These are phyloP conservation scores for Ecliptopera silaceata DNA, from an alignment of 2,888 invertebrate genomes.

Conservation along the genomic window DNA sequence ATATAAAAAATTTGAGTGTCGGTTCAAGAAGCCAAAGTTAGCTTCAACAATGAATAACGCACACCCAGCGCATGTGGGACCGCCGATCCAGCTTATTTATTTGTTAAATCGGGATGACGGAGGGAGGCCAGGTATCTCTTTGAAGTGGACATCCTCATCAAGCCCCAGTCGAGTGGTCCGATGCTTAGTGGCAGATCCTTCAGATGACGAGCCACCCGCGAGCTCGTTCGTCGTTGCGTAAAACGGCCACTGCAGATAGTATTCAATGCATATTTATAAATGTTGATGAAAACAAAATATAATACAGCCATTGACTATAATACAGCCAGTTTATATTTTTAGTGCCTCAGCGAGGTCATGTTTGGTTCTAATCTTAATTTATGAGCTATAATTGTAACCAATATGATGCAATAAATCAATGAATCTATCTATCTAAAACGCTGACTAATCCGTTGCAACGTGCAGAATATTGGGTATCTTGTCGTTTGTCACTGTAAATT, in stretches of 20 bases:
- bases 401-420: too few species aligned
- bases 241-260: neutral
- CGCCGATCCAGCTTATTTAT: conserved; percentile 55
- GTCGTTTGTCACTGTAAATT: too few species aligned
- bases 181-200: conserved; percentile 37
- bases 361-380: too few species aligned
- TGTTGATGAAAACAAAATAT: too few species aligned
- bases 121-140: conserved; percentile 45
- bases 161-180: conserved; percentile 35
- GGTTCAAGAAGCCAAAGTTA: conserved; percentile 65
- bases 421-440: too few species aligned
- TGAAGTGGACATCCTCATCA: conserved; percentile 43
- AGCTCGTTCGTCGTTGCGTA: conserved; percentile 38
- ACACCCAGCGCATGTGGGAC: conserved; percentile 47
- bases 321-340: too few species aligned
- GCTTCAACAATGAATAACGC: conserved; percentile 57
- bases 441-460: too few species aligned
- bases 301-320: too few species aligned
- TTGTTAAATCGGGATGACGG: conserved; percentile 36
- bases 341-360: too few species aligned
- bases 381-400: too few species aligned
- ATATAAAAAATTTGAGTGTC: conserved; percentile 67
- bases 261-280: too few species aligned
- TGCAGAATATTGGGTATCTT: too few species aligned
- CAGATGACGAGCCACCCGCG: conserved; percentile 41